Base-by-base conservation (phyloP, 30 jellyfish, hydroid and myxozoan genomes). In the Euphysa ruthae region DNA sequence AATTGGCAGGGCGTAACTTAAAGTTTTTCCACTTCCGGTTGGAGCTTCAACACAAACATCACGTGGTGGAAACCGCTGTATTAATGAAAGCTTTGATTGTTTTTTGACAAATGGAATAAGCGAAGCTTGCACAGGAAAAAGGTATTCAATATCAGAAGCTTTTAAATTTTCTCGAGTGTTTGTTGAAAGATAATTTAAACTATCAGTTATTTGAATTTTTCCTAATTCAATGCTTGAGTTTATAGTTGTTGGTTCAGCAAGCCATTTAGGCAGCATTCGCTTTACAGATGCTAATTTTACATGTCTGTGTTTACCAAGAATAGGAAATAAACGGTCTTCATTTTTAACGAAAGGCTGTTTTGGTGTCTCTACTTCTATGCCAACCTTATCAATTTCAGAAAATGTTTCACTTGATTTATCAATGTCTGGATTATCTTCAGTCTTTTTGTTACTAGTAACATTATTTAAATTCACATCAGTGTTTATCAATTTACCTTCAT, bases 21-120 rank as follows among this genome's bases (percentile, higher is more conserved):
- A 75, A 1, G 96, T 86, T 66, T 86, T 86, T 26, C 96, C 96
- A 54, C 96, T 86, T 4, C 96, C 96, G 1, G 96, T 86, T 32
- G 96, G 96, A 4, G 94, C 93, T 6, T 85, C 63, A 7, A 86
- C 96, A 64, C 96, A 86, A 6, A 86, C 61, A 61, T 86, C 96
- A 15, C 72, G 1, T 19, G 94, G 93, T 15, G 82, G 73, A 5
- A 85, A 75, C 6, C 91, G 78, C 0, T 58, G 82, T n/a, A 32
- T 75, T n/a, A 63, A 69, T n/a, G n/a, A n/a, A 38, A 28, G 49
- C 25, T 72, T 58, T 13, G 43, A 49, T 51, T 79, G 94, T 3
- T 70, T 26, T 15, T 75, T 24, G 30, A 86, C 63, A 23, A 34
- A 46, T 5, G 96, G 94, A 12, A 79, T 74, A 13, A 86, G 90